A percentile compares a stretch with the other conserved stretches of the same genome.
These are phyloP conservation scores for Aurelia coerulea DNA, from an alignment of 30 jellyfish, hydroid and myxozoan genomes.

Conservation along the genomic window DNA sequence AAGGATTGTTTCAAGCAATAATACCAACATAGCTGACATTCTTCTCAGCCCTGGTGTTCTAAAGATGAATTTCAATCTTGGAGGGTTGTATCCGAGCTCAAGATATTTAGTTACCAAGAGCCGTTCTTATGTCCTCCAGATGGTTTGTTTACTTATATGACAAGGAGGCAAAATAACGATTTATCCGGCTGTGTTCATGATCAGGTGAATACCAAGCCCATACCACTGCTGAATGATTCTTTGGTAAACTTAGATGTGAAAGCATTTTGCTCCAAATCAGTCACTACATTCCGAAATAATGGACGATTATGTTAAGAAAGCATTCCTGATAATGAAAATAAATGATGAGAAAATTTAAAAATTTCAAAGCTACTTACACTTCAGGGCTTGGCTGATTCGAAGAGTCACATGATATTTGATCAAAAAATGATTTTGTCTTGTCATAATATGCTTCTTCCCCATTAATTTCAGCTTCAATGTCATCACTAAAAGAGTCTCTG, in stretches of 20 bases:
- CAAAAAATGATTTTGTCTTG: constrained; percentile 92
- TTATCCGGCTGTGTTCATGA: too few relatives aligned
- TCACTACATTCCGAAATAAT: too few relatives aligned
- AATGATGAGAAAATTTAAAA: too few relatives aligned
- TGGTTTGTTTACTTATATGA: not conserved
- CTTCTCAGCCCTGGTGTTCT: constrained; percentile 63
- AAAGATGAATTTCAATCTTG: constrained; percentile 25
- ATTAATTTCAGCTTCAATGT: constrained; percentile 59
- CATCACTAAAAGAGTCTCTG: constrained; percentile 46
- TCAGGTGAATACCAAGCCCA: too few relatives aligned
- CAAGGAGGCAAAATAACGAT: too few relatives aligned
- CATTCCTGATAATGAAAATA: too few relatives aligned
- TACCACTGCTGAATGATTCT: too few relatives aligned
- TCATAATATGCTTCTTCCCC: constrained; percentile 84
- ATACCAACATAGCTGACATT: constrained; percentile 39
- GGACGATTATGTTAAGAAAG: too few relatives aligned
- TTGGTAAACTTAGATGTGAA: too few relatives aligned
- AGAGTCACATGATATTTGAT: constrained; percentile 96
- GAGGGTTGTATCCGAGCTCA: constrained; percentile 75
- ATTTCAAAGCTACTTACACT: constrained; percentile 8
- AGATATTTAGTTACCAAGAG: constrained; percentile 7
- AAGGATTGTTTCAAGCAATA: constrained; percentile 22
- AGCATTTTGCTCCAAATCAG: too few relatives aligned
- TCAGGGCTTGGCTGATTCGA: constrained; percentile 44
- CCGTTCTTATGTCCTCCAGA: constrained; percentile 69